Evolutionary conservation across 2,888 invertebrate species (phyloP), one percentile per base, ranked within the genome.

Genomic region (Ypsolopha sequella): DNA sequence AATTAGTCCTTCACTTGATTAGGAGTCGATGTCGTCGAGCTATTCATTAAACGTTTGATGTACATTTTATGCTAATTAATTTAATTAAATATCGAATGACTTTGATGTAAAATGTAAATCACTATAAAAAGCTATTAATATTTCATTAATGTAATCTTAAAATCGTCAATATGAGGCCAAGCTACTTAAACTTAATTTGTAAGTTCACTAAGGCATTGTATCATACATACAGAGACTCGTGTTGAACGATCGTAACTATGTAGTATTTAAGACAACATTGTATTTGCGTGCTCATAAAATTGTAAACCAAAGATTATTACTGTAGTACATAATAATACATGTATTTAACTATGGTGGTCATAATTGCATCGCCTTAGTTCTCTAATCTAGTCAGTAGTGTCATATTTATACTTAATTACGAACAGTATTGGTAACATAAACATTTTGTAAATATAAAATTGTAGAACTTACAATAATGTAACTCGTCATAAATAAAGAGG

Each of bases 1-100:
- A 56, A 58, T 52, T 58, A 54, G 53, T 57, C 57, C 58, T 60
- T 61, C 55, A 55, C 50, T 53, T 55, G 52, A 55, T 58, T 57
- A 46, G 52, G 51, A 58, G 52, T 56, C 47, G 51, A 51, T 44
- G 50, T 46, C 46, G 35, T n/a, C 46, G 46, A 46, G 11, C 43
- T 43, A 43, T 13, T 24, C 11, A 14, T 14, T 43, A 43, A 43
- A 13, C 8, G 4, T 4, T 43, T 24, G 24, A 24, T 24, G 24
- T 43, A 14, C 13, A 43, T 11, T 43, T 14, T 7, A 39, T 11
- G 10, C 39, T 39, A 39, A 39, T 11, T 24, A 2, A 24, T 24
- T 24, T 24, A 24, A 24, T 11, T 13, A 43, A 11, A 43, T 14
- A 43, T 43, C 24, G 24, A 24, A 24, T 24, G 24, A 24, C 24